A percentile compares a stretch with the other conserved stretches of the same genome.
Conservation (phyloP, 2,797 vertebrate genomes). For the Gymnoscopelus braueri region DNA sequence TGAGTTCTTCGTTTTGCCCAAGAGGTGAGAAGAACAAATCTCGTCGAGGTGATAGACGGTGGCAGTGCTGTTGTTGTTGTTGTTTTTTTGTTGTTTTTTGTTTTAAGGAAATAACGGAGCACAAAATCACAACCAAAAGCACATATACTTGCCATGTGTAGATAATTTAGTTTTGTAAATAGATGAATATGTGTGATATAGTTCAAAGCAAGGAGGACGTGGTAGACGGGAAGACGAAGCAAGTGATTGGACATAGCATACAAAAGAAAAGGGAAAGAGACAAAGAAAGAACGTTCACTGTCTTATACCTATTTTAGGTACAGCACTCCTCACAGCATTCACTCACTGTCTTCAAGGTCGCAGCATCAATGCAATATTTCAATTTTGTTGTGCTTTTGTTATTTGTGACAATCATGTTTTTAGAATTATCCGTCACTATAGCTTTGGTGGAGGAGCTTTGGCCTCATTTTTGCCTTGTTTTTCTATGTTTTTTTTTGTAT, state of each 20-base stretch:
- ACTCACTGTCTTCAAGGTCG: conserved; percentile 1
- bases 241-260: too few species aligned
- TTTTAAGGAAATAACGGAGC: not conserved
- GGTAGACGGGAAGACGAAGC: too few species aligned
- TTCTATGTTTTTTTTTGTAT: not conserved
- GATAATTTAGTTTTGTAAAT: not conserved
- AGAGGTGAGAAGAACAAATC: conserved; percentile 17
- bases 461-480: not conserved
- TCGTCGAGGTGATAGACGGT: not conserved
- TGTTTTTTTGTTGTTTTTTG: not conserved
- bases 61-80: not conserved
- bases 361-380: conserved; percentile 11
- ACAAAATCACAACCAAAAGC: not conserved
- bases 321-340: not conserved
- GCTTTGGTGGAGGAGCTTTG: conserved; percentile 11
- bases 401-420: conserved; percentile 52
- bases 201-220: not conserved
- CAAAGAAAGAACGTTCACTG: not conserved
- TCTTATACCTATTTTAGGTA: not conserved
- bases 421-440: not conserved
- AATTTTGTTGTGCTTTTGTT: not conserved
- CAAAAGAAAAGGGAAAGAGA: not conserved
- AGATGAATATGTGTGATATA: not conserved
- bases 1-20: not conserved
- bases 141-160: not conserved